Evolutionary conservation across 2,888 invertebrate species (phyloP).

Genomic region (Cheilosia pagana): DNA sequence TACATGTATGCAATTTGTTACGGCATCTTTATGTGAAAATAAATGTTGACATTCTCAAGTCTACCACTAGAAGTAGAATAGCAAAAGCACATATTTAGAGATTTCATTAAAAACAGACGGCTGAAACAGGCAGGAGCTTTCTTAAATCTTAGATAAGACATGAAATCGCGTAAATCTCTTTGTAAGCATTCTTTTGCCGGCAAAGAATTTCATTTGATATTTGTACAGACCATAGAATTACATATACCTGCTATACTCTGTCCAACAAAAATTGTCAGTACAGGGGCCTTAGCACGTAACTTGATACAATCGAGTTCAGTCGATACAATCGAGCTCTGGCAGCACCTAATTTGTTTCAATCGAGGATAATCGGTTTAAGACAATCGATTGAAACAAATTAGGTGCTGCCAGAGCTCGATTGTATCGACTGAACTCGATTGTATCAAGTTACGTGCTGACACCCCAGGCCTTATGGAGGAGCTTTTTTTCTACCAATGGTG

Average conservation of each 20-base stretch:
- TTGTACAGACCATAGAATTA: conserved; percentile 66
- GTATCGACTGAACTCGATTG: too few relatives aligned
- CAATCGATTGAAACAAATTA: too few relatives aligned
- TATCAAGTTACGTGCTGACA: too few relatives aligned
- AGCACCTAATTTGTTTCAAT: too few relatives aligned
- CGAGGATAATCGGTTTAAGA: too few relatives aligned
- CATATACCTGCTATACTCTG: conserved; percentile 11
- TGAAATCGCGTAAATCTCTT: conserved; percentile 6
- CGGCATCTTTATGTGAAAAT: conserved; percentile 14
- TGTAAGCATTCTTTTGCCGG: conserved; percentile 28
- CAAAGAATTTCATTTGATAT: conserved; percentile 43
- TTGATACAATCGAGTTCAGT: too few relatives aligned
- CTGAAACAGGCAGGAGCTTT: background rate
- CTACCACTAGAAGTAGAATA: conserved; percentile 22
- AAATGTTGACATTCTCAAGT: background rate
- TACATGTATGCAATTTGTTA: conserved; percentile 21
- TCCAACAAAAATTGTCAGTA: too few relatives aligned
- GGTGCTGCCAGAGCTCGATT: too few relatives aligned
- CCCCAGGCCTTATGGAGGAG: too few relatives aligned
- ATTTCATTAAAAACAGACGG: background rate
- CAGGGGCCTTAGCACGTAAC: too few relatives aligned
- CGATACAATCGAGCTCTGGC: too few relatives aligned
- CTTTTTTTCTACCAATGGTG: too few relatives aligned
- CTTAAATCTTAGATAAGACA: conserved; percentile 1
- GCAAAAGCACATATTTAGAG: conserved; percentile 1